Conservation (phyloP, 1,140 invertebrate genomes). For the Paralvinella palmiformis region DNA sequence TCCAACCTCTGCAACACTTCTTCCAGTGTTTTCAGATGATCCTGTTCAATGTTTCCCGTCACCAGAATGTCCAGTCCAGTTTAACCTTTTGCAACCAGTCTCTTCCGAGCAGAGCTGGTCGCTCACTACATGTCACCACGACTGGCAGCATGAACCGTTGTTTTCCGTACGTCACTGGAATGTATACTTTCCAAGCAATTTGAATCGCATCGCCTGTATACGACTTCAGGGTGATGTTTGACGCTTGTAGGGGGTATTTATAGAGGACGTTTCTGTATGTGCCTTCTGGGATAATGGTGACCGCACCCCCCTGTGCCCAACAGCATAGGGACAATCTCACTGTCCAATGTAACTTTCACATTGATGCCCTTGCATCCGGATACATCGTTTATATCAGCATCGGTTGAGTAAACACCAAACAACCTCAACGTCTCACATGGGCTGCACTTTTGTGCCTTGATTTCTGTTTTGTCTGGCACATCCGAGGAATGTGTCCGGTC, state of each 20-base stretch:
- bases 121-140: background rate
- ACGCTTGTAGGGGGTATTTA: background rate
- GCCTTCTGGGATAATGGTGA: conserved; percentile 1
- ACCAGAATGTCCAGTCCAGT: background rate
- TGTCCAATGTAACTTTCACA: background rate
- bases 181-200: background rate
- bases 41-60: conserved; percentile 4
- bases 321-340: background rate
- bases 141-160: conserved; percentile 1
- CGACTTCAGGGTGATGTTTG: background rate
- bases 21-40: conserved; percentile 1
- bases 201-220: conserved; percentile 2
- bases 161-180: background rate
- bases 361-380: conserved; percentile 2
- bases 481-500: background rate
- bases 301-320: background rate
- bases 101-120: background rate
- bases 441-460: background rate
- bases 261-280: background rate
- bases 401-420: background rate
- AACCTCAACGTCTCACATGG: background rate
- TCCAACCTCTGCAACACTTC: conserved; percentile 4
- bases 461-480: background rate
- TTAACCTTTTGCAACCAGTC: background rate
- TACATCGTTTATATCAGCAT: background rate